These are phyloP conservation scores for Lycaena phlaeas DNA, from an alignment of 2,888 invertebrate species.

Conservation along the genomic window DNA sequence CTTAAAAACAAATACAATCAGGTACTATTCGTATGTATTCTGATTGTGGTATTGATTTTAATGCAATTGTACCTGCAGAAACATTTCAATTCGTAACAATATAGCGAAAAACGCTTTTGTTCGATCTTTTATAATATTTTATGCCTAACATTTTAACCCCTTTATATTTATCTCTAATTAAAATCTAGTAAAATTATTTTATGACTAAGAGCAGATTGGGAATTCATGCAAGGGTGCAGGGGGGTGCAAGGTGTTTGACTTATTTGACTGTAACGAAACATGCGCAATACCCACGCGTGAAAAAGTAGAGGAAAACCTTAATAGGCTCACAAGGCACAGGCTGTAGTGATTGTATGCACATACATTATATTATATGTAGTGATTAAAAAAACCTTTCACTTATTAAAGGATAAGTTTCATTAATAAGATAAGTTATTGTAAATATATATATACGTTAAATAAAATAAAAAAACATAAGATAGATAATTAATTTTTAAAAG, in stretches of 20 bases:
- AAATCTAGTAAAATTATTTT: conserved; percentile 31
- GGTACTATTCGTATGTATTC: conserved; percentile 14
- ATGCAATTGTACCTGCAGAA: conserved; percentile 50
- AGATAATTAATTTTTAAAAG: no score
- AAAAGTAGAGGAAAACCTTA: no score
- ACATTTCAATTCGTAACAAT: conserved; percentile 60
- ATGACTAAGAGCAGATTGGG: not conserved
- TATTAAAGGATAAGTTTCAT: no score
- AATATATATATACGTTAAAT: no score
- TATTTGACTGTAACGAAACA: conserved; percentile 7
- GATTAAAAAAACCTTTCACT: no score
- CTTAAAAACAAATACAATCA: conserved; percentile 20
- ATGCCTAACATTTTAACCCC: conserved; percentile 48
- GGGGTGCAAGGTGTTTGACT: no score
- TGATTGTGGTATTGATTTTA: conserved; percentile 31
- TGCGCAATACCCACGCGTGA: conserved; percentile 6
- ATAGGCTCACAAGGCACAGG: no score
- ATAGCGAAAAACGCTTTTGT: conserved; percentile 47
- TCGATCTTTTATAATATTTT: conserved; percentile 37
- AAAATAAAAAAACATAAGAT: no score
- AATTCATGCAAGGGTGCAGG: not conserved
- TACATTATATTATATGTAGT: no score
- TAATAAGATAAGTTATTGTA: no score
- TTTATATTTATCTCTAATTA: conserved; percentile 31
- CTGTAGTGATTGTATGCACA: no score